Base-by-base conservation (phyloP, 2,797 vertebrate genomes). In the Perdix hodgsoniae region DNA sequence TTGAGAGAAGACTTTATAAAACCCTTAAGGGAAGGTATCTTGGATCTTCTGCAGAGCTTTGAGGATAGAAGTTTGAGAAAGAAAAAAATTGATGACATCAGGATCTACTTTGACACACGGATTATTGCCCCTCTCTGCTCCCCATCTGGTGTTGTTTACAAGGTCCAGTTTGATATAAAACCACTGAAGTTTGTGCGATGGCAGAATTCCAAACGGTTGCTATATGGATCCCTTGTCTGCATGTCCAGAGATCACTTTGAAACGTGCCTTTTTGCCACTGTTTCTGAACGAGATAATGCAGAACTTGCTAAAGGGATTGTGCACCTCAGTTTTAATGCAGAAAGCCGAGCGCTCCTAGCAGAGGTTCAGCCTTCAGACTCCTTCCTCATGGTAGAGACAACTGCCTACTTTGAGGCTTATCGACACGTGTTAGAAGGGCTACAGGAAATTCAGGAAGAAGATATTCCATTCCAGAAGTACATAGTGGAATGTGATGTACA, bases 331-430 rank as follows among this genome's bases (percentile, higher is more conserved):
- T 99, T 99, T 89, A 98, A 97, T 31, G 95, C 97, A 31, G 97
- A 98, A 71, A 99, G 98, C 96, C 98, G 97, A 86, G 35, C 80
- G 9, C 95, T 98, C 33, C 93, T 99, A 83, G 97, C 97, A 52
- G 96, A 90, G 2, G 88, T 98, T 52, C 82, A 97, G 86, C 98
- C 98, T 82, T 98, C 97, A 27, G 98, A 98, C 75, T 96, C 97
- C 71, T 99, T 99, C 95, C 95, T 99, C 61, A 99, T 99, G 99
- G 98, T 99, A 49, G 99, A 99, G 96, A 99, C 99, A 69, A 98
- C 98, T 1, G 99, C 99, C 42, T 99, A 99, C 94, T 99, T 99
- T 95, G 99, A 99, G 93, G 99, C 99, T 70, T 99, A 99, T 94
- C 97, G 98, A 3, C 98, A 99, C 22, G 99, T 99, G 76, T 95